Percentiles rank a stretch among this genome's conserved stretches.
phyloP scores from a whole-genome alignment of 2,797 vertebrate species.

The Pseudotriccus pelzelni region DNA sequence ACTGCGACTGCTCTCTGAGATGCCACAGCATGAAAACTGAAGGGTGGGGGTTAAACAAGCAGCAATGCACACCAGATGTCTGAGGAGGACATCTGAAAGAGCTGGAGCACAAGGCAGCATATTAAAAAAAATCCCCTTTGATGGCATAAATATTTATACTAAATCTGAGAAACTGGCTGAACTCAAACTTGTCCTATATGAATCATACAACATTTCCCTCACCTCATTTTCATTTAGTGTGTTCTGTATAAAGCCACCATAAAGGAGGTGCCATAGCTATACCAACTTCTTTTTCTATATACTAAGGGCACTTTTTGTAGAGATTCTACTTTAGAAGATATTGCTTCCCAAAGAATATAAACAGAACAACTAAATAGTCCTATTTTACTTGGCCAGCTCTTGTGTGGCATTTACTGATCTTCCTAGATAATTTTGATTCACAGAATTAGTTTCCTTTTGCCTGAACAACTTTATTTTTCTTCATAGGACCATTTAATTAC shows the following conservation, averaged over 20 bases:
- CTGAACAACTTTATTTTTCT: not conserved
- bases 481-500: not conserved
- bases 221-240: not conserved
- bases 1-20: not conserved
- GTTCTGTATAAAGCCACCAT: slow-evolving; percentile 16
- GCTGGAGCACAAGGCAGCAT: not conserved
- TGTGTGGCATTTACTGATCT: not conserved
- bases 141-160: slow-evolving; percentile 53
- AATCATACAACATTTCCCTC: slow-evolving; percentile 26
- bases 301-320: not conserved
- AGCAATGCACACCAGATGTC: slow-evolving; percentile 52
- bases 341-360: slow-evolving; percentile 15
- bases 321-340: not conserved
- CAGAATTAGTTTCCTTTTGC: not conserved
- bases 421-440: not conserved
- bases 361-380: not conserved
- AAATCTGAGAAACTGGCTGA: slow-evolving; percentile 34
- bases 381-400: not conserved
- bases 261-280: not conserved
- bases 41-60: slow-evolving; percentile 37
- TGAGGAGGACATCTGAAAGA: not conserved
- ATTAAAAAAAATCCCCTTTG: not conserved
- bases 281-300: not conserved
- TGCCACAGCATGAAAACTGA: slow-evolving; percentile 32
- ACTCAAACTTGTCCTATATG: slow-evolving; percentile 4